Conservation (phyloP, 2,113 vertebrate species). For the Peromyscus californicus region DNA sequence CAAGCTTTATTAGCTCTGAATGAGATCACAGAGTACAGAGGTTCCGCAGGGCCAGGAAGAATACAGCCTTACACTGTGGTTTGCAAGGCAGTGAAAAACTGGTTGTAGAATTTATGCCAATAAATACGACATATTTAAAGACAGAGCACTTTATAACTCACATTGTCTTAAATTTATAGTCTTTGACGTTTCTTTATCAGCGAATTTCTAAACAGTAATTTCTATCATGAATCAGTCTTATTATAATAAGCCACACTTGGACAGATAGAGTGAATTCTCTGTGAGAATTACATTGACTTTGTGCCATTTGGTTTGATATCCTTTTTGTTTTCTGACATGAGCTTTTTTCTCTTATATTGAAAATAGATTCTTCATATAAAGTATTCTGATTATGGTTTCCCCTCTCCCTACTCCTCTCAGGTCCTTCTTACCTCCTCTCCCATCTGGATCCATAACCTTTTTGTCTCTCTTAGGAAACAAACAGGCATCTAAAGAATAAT, state of each 20-base stretch:
- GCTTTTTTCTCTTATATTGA: neutral
- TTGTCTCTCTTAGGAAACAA: neutral
- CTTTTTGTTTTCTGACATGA: neutral
- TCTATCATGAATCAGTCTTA: slow-evolving; percentile 31
- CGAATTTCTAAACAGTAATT: slow-evolving; percentile 8
- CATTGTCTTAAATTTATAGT: slow-evolving; percentile 25
- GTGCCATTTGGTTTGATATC: neutral
- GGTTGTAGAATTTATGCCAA: slow-evolving; percentile 17
- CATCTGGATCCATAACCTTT: neutral
- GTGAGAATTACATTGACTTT: neutral
- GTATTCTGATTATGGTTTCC: neutral
- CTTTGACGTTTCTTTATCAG: slow-evolving; percentile 22
- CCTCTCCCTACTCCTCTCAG: neutral
- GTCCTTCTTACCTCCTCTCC: neutral
- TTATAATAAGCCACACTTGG: neutral
- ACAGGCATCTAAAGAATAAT: neutral
- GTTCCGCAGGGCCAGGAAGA: neutral
- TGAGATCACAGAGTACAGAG: neutral
- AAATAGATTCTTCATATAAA: neutral
- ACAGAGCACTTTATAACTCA: slow-evolving; percentile 28
- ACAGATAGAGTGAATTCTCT: neutral
- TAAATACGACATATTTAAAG: slow-evolving; percentile 30
- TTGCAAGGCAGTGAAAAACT: slow-evolving; percentile 51
- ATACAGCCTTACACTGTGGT: neutral
- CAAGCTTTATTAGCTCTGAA: slow-evolving; percentile 37